phyloP scores from a whole-genome alignment of 2,797 vertebrate species.

The Characodon lateralis region DNA sequence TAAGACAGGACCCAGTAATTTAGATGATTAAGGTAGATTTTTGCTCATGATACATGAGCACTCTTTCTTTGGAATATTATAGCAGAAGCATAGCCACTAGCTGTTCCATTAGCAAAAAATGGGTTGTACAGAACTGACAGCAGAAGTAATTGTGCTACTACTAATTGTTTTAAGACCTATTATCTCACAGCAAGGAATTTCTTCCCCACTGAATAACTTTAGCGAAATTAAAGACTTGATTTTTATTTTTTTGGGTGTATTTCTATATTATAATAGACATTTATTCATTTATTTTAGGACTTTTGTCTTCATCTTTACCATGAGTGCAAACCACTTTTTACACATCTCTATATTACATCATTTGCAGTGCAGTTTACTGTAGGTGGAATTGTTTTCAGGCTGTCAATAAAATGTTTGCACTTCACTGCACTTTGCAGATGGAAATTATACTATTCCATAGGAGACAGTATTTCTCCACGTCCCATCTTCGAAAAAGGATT shows the following conservation, averaged over 20 bases:
- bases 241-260: not conserved
- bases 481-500: slow-evolving; percentile 40
- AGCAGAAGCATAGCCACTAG: not conserved
- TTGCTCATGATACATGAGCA: not conserved
- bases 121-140: not conserved
- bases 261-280: too few species aligned
- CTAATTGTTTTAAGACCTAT: not conserved
- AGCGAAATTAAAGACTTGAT: not conserved
- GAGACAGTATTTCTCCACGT: slow-evolving; percentile 39
- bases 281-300: not conserved
- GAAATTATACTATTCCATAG: slow-evolving; percentile 29
- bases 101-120: not conserved
- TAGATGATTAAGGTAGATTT: too few species aligned
- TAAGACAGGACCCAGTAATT: too few species aligned
- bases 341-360: not conserved
- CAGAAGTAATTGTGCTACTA: not conserved
- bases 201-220: not conserved
- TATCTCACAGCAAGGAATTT: not conserved
- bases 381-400: slow-evolving; percentile 10
- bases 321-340: not conserved
- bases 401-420: slow-evolving; percentile 19
- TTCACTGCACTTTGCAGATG: slow-evolving; percentile 28
- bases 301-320: too few species aligned
- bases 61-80: not conserved
- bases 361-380: slow-evolving; percentile 3